Evolutionary conservation across 2,113 vertebrate species (phyloP).

Genomic region (Pholis gunnellus): DNA sequence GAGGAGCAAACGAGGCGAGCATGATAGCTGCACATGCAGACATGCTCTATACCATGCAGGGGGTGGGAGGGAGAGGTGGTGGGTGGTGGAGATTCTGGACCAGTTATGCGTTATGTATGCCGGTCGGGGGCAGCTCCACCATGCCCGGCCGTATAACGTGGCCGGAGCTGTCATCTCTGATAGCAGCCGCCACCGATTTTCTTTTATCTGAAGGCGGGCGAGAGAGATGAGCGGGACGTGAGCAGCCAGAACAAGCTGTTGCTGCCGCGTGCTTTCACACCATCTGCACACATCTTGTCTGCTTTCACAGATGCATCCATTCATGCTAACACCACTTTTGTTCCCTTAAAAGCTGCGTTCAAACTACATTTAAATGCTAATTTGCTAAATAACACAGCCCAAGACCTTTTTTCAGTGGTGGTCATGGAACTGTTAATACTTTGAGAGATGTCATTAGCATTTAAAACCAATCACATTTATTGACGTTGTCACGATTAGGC

Average conservation of each 20-base stretch:
- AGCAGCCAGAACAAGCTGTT: constrained; percentile 2
- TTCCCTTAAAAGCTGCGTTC: constrained; percentile 20
- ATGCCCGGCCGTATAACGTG: neutral
- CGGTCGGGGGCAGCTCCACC: neutral
- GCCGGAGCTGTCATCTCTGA: constrained; percentile 33
- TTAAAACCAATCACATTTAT: neutral
- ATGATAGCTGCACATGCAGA: constrained; percentile 2
- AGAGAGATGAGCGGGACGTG: neutral
- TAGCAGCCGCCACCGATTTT: neutral
- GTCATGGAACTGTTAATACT: neutral
- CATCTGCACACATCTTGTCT: neutral
- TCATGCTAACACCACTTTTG: constrained; percentile 9
- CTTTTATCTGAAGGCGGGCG: constrained; percentile 27
- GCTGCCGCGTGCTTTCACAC: neutral
- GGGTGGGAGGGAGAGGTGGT: neutral
- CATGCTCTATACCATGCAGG: neutral
- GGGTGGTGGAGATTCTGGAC: neutral
- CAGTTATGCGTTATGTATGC: constrained; percentile 17
- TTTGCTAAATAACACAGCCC: neutral
- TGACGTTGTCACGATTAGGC: too few species aligned
- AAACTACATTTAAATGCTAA: constrained; percentile 48
- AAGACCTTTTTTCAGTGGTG: neutral
- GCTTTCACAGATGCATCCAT: constrained; percentile 8
- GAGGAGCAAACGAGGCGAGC: neutral
- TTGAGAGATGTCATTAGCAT: neutral